Evolutionary conservation across 2,888 invertebrate genomes (phyloP).

Genomic region (Acheta domesticus): DNA sequence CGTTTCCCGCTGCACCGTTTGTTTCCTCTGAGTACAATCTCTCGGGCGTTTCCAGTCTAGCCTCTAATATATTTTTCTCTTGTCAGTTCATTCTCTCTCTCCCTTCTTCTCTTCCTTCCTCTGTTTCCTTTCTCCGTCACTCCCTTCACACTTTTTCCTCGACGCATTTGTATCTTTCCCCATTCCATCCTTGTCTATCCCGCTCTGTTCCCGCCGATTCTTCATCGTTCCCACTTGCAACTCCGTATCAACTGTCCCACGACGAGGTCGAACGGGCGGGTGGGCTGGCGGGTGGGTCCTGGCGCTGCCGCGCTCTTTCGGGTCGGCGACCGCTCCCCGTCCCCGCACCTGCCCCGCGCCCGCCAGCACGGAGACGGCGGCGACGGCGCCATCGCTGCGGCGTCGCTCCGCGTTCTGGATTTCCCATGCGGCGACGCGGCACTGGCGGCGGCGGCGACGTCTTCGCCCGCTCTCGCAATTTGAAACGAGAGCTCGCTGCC

Average conservation of each 20-base stretch:
- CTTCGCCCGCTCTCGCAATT: conserved; percentile 18
- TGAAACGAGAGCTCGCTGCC: not conserved
- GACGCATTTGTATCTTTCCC: too few species aligned
- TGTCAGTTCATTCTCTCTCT: not conserved
- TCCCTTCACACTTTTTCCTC: not conserved
- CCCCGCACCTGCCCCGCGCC: not conserved
- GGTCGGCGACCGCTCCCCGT: not conserved
- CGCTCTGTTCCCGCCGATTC: too few species aligned
- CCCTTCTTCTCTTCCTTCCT: not conserved
- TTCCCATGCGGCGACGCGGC: not conserved
- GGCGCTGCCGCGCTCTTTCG: not conserved
- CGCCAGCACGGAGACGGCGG: not conserved
- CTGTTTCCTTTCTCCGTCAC: not conserved
- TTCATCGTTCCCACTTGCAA: too few species aligned
- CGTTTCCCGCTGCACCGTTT: too few species aligned
- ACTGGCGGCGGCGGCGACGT: not conserved
- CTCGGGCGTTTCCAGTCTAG: too few species aligned
- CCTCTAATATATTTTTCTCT: not conserved
- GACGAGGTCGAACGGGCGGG: too few species aligned
- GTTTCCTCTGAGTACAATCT: too few species aligned
- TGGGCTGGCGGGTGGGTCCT: too few species aligned
- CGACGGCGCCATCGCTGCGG: not conserved
- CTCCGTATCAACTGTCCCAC: too few species aligned
- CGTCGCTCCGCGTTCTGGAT: not conserved
- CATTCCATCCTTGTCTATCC: too few species aligned